Conservation (phyloP, 2,888 invertebrate species). For the Leucoptera coffeella region DNA sequence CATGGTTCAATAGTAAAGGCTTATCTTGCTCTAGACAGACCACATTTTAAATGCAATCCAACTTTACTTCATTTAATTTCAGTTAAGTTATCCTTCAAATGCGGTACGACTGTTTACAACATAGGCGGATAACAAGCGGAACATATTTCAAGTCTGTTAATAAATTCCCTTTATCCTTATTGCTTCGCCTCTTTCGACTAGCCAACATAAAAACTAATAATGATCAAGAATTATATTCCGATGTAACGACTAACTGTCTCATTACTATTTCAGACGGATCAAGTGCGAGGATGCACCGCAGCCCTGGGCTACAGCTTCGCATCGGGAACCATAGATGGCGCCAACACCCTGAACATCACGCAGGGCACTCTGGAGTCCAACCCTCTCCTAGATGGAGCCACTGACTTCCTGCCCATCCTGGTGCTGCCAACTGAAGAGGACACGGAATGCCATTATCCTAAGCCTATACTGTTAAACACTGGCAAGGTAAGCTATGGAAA, state of each 20-base stretch:
- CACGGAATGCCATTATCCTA: slow-evolving; percentile 64
- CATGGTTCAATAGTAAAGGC: too few species aligned
- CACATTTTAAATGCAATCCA: too few species aligned
- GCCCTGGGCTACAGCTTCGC: slow-evolving; percentile 84
- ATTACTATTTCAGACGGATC: slow-evolving; percentile 15
- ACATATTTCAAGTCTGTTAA: too few species aligned
- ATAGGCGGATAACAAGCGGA: too few species aligned
- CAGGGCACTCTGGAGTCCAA: slow-evolving; percentile 64
- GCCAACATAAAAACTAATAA: background rate
- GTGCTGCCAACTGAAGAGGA: slow-evolving; percentile 58
- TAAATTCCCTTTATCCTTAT: too few species aligned
- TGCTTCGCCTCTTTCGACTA: background rate
- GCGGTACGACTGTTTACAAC: too few species aligned
- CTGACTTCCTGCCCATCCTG: slow-evolving; percentile 48
- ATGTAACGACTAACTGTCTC: too few species aligned
- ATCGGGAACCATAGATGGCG: slow-evolving; percentile 75
- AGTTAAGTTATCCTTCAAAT: too few species aligned
- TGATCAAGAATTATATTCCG: slow-evolving; percentile 13
- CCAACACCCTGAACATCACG: slow-evolving; percentile 68
- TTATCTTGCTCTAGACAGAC: too few species aligned
- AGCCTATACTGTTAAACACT: slow-evolving; percentile 77
- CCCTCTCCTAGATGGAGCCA: slow-evolving; percentile 62
- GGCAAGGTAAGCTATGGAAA: slow-evolving; percentile 64
- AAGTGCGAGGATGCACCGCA: slow-evolving; percentile 65
- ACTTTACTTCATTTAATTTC: too few species aligned